A percentile compares a stretch with the other conserved stretches of the same genome.
These are phyloP conservation scores for Spilosoma lubricipeda DNA, from an alignment of 2,888 invertebrate genomes.

Conservation along the genomic window DNA sequence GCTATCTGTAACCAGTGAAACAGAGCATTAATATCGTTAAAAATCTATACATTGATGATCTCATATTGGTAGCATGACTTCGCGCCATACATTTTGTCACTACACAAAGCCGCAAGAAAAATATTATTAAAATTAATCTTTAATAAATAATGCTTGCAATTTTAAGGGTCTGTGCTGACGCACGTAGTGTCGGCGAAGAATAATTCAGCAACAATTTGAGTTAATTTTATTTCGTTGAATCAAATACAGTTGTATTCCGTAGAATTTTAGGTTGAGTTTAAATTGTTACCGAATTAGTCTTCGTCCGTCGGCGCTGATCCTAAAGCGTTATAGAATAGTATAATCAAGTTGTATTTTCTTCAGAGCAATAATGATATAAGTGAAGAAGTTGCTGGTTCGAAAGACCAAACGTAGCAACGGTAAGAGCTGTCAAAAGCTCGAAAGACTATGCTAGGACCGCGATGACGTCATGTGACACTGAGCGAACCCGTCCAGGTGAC, in stretches of 20 bases:
- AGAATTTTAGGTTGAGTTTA: too few relatives aligned
- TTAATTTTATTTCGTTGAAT: too few relatives aligned
- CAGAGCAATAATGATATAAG: conserved; percentile 1
- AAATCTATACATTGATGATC: neutral
- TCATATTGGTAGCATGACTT: neutral
- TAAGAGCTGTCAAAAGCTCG: too few relatives aligned
- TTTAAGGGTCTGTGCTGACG: neutral
- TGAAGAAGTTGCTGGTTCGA: neutral
- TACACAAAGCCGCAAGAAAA: conserved; percentile 2
- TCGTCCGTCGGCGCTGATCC: too few relatives aligned
- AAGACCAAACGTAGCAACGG: neutral
- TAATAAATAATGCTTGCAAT: conserved; percentile 6
- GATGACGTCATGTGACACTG: neutral
- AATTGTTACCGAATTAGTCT: too few relatives aligned
- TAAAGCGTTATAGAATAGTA: conserved; percentile 8
- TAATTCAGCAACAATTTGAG: too few relatives aligned
- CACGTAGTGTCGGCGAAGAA: too few relatives aligned
- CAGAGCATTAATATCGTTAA: neutral
- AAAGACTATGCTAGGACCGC: too few relatives aligned
- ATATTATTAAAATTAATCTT: neutral
- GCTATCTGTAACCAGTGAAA: too few relatives aligned
- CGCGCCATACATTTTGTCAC: neutral
- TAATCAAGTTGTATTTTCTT: conserved; percentile 9
- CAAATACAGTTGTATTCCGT: too few relatives aligned
- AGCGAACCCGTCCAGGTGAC: neutral